These are phyloP conservation scores for Tauraco erythrolophus DNA, from an alignment of 2,113 vertebrate species.

Conservation along the genomic window DNA sequence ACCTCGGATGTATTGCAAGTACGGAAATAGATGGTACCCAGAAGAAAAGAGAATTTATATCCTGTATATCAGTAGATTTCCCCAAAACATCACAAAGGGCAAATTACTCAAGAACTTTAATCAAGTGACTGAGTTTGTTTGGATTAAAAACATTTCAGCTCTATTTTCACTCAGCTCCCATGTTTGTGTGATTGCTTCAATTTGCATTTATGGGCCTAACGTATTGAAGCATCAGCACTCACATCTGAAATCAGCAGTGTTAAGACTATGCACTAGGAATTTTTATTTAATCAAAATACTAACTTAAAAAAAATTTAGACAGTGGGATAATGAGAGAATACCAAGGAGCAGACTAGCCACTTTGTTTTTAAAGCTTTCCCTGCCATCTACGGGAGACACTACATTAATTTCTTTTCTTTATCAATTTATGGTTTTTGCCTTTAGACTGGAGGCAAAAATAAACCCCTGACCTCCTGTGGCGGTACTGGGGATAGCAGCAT, in stretches of 20 bases:
- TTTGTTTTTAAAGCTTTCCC: background rate
- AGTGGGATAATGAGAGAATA: background rate
- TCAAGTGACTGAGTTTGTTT: slow-evolving; percentile 41
- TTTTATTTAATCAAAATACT: slow-evolving; percentile 65
- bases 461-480: rapidly evolving
- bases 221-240: slow-evolving; percentile 15
- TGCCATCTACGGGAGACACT: background rate
- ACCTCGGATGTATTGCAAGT: background rate
- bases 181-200: slow-evolving; percentile 57
- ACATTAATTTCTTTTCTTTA: background rate
- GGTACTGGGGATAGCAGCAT: background rate
- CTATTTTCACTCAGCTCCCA: background rate
- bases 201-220: slow-evolving; percentile 57
- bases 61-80: background rate
- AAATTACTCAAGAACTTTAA: slow-evolving; percentile 47
- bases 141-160: slow-evolving; percentile 45
- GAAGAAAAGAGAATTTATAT: slow-evolving; percentile 2
- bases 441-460: background rate
- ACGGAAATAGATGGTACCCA: background rate
- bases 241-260: background rate
- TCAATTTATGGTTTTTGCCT: background rate
- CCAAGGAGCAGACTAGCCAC: background rate
- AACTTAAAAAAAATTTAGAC: background rate
- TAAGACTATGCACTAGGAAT: slow-evolving; percentile 23
- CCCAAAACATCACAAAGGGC: slow-evolving; percentile 26